Evolutionary conservation across 2,888 invertebrate genomes (phyloP).

Genomic region (Pediacus dermestoides): DNA sequence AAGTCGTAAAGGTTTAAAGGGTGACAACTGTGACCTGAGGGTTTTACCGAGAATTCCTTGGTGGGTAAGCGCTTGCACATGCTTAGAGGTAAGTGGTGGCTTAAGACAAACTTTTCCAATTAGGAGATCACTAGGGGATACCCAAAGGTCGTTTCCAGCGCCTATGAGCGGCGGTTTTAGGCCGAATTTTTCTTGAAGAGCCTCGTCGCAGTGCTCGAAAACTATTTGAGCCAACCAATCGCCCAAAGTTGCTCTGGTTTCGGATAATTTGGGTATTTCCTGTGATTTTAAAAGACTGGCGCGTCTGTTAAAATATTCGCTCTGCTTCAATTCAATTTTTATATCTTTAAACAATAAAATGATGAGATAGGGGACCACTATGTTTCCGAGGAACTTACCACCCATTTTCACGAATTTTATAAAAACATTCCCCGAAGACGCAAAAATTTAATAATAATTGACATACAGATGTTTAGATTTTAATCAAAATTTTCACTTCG

Average conservation of each 20-base stretch:
- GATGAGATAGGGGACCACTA: too few species aligned
- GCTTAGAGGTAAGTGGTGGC: conserved; percentile 45
- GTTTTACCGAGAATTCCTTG: conserved; percentile 45
- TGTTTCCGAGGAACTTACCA: too few species aligned
- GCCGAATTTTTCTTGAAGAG: conserved; percentile 40
- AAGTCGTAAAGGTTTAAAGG: conserved; percentile 2
- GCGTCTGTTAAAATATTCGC: conserved; percentile 35
- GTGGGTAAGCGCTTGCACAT: conserved; percentile 47
- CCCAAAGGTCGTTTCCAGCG: conserved; percentile 46
- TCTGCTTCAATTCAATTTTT: conserved; percentile 25
- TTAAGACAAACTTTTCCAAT: conserved; percentile 46
- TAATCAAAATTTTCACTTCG: too few species aligned
- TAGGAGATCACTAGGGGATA: conserved; percentile 49
- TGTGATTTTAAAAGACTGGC: conserved; percentile 26
- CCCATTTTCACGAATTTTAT: too few species aligned
- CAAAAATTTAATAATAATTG: too few species aligned
- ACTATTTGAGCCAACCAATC: conserved; percentile 41
- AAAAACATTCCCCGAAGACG: too few species aligned
- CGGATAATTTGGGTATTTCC: conserved; percentile 43
- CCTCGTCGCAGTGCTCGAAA: conserved; percentile 38
- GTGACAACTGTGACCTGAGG: neutral
- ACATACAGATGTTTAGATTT: too few species aligned
- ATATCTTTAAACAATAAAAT: too few species aligned
- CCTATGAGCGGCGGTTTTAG: conserved; percentile 41
- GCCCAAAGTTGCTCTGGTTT: conserved; percentile 42